A percentile compares a stretch with the other conserved stretches of the same genome.
These are phyloP conservation scores for Caranx melampygus DNA, from an alignment of 2,113 vertebrate species.

Conservation along the genomic window DNA sequence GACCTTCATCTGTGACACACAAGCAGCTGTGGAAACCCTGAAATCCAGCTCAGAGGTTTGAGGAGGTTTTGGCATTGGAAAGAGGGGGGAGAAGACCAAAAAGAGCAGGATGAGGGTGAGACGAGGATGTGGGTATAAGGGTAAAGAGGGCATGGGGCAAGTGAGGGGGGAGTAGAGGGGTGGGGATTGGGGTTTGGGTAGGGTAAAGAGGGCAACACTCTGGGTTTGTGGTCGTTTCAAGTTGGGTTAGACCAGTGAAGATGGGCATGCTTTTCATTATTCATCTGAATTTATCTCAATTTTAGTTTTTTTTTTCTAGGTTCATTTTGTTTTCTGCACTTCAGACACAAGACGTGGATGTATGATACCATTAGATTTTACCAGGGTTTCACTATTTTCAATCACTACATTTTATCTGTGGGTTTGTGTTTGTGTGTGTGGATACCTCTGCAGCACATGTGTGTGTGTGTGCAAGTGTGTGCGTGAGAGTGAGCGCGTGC, in stretches of 20 bases:
- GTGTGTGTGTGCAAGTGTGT: slow-evolving; percentile 33
- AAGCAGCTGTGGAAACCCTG: slow-evolving; percentile 29
- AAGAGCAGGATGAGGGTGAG: slow-evolving; percentile 37
- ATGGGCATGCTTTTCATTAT: slow-evolving; percentile 78
- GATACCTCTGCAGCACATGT: slow-evolving; percentile 35
- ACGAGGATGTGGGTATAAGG: slow-evolving; percentile 46
- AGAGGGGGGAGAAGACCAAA: background rate
- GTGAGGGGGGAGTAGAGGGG: slow-evolving; percentile 49
- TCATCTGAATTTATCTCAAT: slow-evolving; percentile 76
- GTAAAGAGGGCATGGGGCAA: slow-evolving; percentile 45
- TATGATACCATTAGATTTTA: slow-evolving; percentile 80
- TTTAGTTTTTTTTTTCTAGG: slow-evolving; percentile 55
- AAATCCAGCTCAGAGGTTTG: slow-evolving; percentile 35
- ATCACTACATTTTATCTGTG: slow-evolving; percentile 81
- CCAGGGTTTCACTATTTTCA: slow-evolving; percentile 80
- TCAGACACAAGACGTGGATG: slow-evolving; percentile 79
- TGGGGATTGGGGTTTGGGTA: slow-evolving; percentile 53
- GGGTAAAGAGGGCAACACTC: slow-evolving; percentile 57
- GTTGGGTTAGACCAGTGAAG: slow-evolving; percentile 78
- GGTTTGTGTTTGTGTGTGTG: slow-evolving; percentile 74
- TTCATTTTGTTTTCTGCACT: slow-evolving; percentile 80
- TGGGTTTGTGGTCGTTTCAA: slow-evolving; percentile 72
- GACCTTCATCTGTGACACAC: slow-evolving; percentile 25
- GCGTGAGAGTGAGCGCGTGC: slow-evolving; percentile 49
- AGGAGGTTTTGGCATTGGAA: slow-evolving; percentile 4